A percentile compares a stretch with the other conserved stretches of the same genome.
These are phyloP conservation scores for Hemitrygon akajei DNA, from an alignment of 2,797 vertebrate species.

Conservation along the genomic window DNA sequence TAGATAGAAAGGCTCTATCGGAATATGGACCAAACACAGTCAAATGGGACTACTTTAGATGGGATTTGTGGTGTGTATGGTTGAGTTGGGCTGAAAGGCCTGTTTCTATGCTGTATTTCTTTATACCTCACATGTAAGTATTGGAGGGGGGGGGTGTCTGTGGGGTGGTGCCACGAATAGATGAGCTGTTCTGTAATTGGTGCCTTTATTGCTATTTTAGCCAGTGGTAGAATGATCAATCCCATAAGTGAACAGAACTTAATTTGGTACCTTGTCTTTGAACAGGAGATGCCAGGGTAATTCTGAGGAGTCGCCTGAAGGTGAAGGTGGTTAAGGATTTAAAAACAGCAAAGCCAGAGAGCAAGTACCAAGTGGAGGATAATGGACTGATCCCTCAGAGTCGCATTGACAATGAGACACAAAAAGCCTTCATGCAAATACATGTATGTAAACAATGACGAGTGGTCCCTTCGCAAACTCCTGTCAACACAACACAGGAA, in stretches of 20 bases:
- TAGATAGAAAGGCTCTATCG: too few species aligned
- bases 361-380: constrained; percentile 48
- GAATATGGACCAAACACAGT: too few species aligned
- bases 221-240: background rate
- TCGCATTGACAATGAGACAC: constrained; percentile 54
- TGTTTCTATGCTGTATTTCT: too few species aligned
- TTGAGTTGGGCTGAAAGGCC: too few species aligned
- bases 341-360: constrained; percentile 47
- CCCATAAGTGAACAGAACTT: background rate
- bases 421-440: constrained; percentile 65
- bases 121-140: too few species aligned
- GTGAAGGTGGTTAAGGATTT: constrained; percentile 70
- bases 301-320: constrained; percentile 67
- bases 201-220: background rate
- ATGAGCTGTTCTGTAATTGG: background rate
- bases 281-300: constrained; percentile 68
- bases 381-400: constrained; percentile 57
- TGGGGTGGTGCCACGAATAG: background rate
- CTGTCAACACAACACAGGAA: background rate
- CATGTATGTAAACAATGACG: constrained; percentile 53
- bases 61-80: too few species aligned
- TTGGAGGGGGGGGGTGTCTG: too few species aligned
- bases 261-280: constrained; percentile 33
- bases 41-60: too few species aligned
- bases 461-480: background rate